Conservation (phyloP, 2,113 vertebrate genomes). For the Thunnus maccoyii region DNA sequence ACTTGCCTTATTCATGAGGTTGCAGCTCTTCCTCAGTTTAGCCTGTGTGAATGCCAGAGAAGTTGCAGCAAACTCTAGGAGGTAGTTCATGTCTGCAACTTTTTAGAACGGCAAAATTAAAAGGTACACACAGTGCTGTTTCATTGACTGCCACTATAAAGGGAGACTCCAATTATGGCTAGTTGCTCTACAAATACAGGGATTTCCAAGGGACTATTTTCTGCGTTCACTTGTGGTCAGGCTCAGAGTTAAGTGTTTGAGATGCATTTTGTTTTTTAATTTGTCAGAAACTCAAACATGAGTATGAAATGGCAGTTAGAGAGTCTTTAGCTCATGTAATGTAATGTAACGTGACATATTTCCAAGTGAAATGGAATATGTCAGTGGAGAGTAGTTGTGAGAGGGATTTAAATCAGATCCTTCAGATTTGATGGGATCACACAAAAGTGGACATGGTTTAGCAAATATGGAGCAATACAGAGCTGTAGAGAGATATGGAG, state of each 20-base stretch:
- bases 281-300: background rate
- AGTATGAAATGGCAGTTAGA: no score
- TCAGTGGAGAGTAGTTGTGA: background rate
- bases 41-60: no score
- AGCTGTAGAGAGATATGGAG: no score
- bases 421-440: constrained; percentile 13
- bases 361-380: constrained; percentile 9
- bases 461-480: no score
- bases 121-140: background rate
- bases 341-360: background rate
- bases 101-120: no score
- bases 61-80: background rate
- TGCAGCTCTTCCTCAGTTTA: no score
- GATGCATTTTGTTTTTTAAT: background rate
- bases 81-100: background rate
- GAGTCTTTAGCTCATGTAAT: no score
- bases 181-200: background rate
- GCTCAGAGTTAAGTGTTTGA: no score
- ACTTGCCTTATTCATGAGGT: no score
- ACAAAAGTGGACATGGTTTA: background rate
- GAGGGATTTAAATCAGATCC: constrained; percentile 11
- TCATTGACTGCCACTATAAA: background rate
- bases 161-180: background rate
- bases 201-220: background rate
- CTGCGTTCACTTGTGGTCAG: no score